Percentiles rank a stretch among this genome's conserved stretches.
phyloP scores from a whole-genome alignment of 2,113 vertebrate genomes.

The Forbesichthys papilliferus region DNA sequence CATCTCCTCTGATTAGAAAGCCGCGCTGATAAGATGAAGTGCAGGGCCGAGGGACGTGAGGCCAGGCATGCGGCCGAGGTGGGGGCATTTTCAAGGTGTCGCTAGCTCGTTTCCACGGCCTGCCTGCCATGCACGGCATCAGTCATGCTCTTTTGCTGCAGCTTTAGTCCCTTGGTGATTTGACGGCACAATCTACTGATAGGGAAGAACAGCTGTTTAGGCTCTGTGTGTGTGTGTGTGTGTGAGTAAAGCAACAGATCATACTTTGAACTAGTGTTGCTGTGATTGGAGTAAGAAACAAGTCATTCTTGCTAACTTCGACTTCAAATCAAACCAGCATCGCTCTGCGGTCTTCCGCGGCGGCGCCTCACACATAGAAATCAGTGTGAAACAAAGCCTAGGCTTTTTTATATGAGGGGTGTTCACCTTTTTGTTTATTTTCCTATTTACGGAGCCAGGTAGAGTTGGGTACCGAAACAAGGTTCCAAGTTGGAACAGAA shows the following conservation, averaged over 20 bases:
- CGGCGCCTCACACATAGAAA: no score
- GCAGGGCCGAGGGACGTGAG: constrained; percentile 9
- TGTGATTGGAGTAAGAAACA: constrained; percentile 30
- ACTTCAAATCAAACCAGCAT: no score
- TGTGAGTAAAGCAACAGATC: constrained; percentile 15
- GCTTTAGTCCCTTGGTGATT: constrained; percentile 75
- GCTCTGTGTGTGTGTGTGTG: neutral
- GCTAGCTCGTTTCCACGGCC: constrained; percentile 63
- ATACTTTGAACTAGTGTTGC: constrained; percentile 40
- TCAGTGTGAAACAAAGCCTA: no score
- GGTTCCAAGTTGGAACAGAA: no score
- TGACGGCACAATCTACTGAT: constrained; percentile 62
- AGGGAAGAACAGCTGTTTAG: constrained; percentile 52
- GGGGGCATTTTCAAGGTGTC: constrained; percentile 53
- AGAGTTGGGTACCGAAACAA: no score
- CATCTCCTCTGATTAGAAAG: constrained; percentile 54
- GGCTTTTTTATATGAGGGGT: no score
- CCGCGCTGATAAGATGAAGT: constrained; percentile 45
- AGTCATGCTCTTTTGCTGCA: constrained; percentile 75
- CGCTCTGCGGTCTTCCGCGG: no score
- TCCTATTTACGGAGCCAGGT: no score
- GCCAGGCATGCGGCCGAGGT: neutral
- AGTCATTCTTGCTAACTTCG: no score
- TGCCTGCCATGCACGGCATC: constrained; percentile 75
- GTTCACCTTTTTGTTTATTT: no score